Evolutionary conservation across 92 coral and sea anemone species (phyloP).

Genomic region (Muricea muricata): DNA sequence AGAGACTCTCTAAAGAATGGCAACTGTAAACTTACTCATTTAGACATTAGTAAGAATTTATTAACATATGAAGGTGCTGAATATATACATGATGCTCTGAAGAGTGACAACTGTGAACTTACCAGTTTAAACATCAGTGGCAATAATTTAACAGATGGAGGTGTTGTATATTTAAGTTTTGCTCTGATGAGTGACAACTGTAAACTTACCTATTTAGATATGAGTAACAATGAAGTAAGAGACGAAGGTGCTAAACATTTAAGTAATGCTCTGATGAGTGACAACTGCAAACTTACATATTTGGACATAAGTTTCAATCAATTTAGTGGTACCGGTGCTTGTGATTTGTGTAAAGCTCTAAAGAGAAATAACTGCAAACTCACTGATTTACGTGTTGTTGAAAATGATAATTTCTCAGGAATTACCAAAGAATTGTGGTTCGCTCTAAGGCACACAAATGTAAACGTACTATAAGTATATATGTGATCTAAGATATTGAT

Average conservation of each 20-base stretch:
- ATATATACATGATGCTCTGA: not conserved
- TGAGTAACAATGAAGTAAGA: not conserved
- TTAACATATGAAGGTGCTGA: not conserved
- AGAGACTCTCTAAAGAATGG: not conserved
- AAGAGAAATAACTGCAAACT: too few relatives aligned
- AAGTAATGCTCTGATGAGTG: too few relatives aligned
- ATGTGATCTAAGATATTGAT: too few relatives aligned
- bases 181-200: not conserved
- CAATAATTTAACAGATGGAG: not conserved
- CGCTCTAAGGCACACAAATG: too few relatives aligned
- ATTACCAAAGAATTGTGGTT: too few relatives aligned
- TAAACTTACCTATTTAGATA: not conserved
- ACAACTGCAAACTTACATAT: slow-evolving; percentile 7
- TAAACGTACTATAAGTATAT: too few relatives aligned
- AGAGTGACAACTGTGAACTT: too few relatives aligned
- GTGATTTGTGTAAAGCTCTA: too few relatives aligned
- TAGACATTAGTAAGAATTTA: not conserved
- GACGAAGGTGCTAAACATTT: slow-evolving; percentile 21
- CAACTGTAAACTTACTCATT: too few relatives aligned
- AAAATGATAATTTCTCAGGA: too few relatives aligned
- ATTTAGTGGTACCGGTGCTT: too few relatives aligned
- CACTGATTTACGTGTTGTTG: too few relatives aligned
- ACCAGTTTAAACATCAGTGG: not conserved
- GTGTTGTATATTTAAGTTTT: slow-evolving; percentile 1
- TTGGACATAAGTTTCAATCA: not conserved